These are phyloP conservation scores for Dione vanillae DNA, from an alignment of 2,888 invertebrate genomes.

Conservation along the genomic window DNA sequence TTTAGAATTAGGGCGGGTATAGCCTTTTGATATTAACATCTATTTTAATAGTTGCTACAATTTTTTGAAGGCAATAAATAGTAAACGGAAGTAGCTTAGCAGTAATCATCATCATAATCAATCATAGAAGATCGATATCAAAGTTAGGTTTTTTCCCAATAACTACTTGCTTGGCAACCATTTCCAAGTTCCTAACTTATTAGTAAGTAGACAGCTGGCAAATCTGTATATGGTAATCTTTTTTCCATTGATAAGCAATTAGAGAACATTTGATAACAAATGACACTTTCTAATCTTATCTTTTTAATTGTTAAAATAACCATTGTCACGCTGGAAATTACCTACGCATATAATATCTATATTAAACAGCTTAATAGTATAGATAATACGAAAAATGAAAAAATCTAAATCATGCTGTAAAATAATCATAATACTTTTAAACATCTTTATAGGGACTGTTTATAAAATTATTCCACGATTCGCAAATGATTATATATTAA, in stretches of 20 bases:
- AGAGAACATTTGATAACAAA: neutral
- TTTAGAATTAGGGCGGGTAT: too few relatives aligned
- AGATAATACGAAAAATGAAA: neutral
- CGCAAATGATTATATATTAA: conserved; percentile 18
- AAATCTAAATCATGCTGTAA: neutral
- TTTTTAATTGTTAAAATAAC: neutral
- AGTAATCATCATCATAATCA: too few relatives aligned
- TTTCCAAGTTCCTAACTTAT: too few relatives aligned
- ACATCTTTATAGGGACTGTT: neutral
- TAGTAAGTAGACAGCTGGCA: neutral
- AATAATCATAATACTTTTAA: neutral
- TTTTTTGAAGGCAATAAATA: too few relatives aligned
- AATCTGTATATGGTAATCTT: neutral
- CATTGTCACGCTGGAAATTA: neutral
- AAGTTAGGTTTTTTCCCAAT: too few relatives aligned
- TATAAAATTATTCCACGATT: conserved; percentile 11
- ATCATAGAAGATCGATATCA: too few relatives aligned
- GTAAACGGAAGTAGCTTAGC: too few relatives aligned
- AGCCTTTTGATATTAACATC: too few relatives aligned
- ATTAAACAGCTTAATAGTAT: neutral
- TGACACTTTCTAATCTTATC: neutral
- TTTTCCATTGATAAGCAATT: neutral
- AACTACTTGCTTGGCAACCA: too few relatives aligned
- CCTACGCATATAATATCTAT: neutral
- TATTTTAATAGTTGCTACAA: too few relatives aligned